A percentile compares a stretch with the other conserved stretches of the same genome.
These are phyloP conservation scores for Drosophila hydei DNA, from an alignment of 1,140 invertebrate species.

Conservation along the genomic window DNA sequence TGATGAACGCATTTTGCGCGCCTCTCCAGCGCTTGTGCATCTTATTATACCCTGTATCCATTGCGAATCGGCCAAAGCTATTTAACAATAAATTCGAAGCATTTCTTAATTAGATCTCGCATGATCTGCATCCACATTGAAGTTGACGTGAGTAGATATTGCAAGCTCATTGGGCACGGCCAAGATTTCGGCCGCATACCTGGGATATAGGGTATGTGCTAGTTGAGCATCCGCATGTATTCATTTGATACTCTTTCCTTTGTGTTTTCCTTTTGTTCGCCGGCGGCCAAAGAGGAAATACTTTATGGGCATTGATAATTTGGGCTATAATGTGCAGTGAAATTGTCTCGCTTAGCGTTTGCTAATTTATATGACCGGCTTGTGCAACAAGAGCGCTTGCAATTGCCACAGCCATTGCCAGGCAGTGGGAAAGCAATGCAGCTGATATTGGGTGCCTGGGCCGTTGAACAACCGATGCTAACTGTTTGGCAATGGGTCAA, in stretches of 20 bases:
- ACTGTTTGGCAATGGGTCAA: slow-evolving; percentile 3
- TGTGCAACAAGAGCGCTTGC: slow-evolving; percentile 6
- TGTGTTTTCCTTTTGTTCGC: slow-evolving; percentile 6
- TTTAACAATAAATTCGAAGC: too few species aligned
- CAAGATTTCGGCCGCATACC: too few species aligned
- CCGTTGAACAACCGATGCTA: too few species aligned
- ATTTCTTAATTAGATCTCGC: too few species aligned
- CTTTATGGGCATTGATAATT: slow-evolving; percentile 77
- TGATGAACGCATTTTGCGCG: slow-evolving; percentile 74
- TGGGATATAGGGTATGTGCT: background rate
- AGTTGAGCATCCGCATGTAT: background rate
- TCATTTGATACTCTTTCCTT: background rate
- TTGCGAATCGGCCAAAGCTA: too few species aligned
- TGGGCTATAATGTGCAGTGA: slow-evolving; percentile 72
- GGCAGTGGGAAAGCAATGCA: slow-evolving; percentile 38
- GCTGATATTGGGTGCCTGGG: background rate
- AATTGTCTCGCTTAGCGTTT: slow-evolving; percentile 66
- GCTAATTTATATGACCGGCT: slow-evolving; percentile 62
- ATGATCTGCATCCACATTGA: too few species aligned
- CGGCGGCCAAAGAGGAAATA: slow-evolving; percentile 64
- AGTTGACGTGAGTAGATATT: background rate
- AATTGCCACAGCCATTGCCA: background rate
- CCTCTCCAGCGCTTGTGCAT: slow-evolving; percentile 6
- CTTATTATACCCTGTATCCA: slow-evolving; percentile 3
- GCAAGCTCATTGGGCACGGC: too few species aligned